Evolutionary conservation across 2,888 invertebrate genomes (phyloP).

Genomic region (Synergus itoensis): DNA sequence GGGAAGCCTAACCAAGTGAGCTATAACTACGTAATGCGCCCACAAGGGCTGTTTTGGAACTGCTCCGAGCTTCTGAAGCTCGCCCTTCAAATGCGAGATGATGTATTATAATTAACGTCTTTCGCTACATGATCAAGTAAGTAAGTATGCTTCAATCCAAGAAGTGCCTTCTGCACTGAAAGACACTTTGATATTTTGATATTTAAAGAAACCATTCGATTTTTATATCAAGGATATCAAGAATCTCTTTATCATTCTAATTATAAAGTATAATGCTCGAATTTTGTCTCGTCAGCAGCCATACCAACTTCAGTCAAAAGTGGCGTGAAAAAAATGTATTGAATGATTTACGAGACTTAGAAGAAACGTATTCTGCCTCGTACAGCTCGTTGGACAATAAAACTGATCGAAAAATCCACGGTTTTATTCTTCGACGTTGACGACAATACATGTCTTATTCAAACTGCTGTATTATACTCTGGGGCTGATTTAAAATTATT

Average conservation of each 20-base stretch:
- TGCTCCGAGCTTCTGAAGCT: constrained; percentile 15
- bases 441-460: constrained; percentile 18
- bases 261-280: neutral
- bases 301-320: too few species aligned
- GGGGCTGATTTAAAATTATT: neutral
- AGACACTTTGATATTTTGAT: neutral
- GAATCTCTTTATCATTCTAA: neutral
- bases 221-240: neutral
- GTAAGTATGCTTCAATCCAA: neutral
- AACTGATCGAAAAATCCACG: constrained; percentile 6
- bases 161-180: neutral
- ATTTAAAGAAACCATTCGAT: neutral
- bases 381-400: constrained; percentile 5
- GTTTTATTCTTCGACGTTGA: constrained; percentile 1
- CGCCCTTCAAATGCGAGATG: constrained; percentile 7
- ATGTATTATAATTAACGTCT: constrained; percentile 12
- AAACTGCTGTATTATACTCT: neutral
- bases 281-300: too few species aligned
- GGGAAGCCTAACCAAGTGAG: constrained; percentile 61
- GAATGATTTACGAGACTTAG: constrained; percentile 24
- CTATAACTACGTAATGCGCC: constrained; percentile 36
- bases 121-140: constrained; percentile 6
- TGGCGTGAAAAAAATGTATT: too few species aligned
- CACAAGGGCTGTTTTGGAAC: constrained; percentile 39
- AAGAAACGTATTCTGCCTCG: constrained; percentile 2